Percentiles rank a stretch among this genome's conserved stretches.
Evolutionary conservation across 2,113 vertebrate genomes (phyloP).

Genomic region (Phrynosoma blainvillii): DNA sequence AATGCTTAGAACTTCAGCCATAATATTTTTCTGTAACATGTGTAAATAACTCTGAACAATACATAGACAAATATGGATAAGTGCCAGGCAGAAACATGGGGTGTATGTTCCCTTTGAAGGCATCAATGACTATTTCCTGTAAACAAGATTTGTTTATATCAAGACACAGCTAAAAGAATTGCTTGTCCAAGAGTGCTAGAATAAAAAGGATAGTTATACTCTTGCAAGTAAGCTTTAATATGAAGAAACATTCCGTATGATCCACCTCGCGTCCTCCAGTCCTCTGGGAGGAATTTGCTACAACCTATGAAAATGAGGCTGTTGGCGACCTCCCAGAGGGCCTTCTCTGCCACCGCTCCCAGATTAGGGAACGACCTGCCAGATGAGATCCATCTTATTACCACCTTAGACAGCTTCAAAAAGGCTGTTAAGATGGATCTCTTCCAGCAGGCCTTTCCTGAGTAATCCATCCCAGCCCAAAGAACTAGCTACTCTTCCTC

Average conservation of each 20-base stretch:
- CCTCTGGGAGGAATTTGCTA: too few relatives aligned
- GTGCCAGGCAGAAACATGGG: background rate
- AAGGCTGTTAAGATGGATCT: too few relatives aligned
- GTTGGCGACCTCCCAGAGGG: too few relatives aligned
- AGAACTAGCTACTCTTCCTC: too few relatives aligned
- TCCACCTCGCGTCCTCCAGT: too few relatives aligned
- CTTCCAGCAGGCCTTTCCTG: too few relatives aligned
- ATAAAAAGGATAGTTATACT: background rate
- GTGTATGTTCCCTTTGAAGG: background rate
- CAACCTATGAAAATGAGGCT: too few relatives aligned
- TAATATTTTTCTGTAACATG: background rate
- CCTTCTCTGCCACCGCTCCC: too few relatives aligned
- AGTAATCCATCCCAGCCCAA: too few relatives aligned
- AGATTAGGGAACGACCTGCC: too few relatives aligned
- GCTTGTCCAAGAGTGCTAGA: background rate
- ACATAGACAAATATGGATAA: background rate
- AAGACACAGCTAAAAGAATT: background rate
- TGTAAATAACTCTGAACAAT: background rate
- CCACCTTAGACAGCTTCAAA: too few relatives aligned
- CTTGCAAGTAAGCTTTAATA: background rate
- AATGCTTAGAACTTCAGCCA: background rate
- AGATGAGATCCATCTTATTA: too few relatives aligned
- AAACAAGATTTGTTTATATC: background rate
- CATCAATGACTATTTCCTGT: background rate
- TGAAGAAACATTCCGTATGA: background rate